Evolutionary conservation across 1,140 invertebrate species (phyloP).

Genomic region (Zaprionus kolodkinae): DNA sequence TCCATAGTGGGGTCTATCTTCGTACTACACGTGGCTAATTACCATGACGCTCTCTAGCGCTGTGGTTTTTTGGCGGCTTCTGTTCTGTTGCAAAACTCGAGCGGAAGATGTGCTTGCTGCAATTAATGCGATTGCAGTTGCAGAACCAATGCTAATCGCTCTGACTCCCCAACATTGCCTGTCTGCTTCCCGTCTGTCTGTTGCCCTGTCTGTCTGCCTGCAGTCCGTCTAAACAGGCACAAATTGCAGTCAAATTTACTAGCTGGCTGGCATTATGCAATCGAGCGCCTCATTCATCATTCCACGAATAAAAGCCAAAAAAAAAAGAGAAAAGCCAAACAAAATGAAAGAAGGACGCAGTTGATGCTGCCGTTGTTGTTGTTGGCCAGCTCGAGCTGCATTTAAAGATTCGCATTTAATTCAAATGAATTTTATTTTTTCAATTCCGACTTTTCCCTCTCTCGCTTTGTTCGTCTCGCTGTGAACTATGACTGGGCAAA

Average conservation of each 20-base stretch:
- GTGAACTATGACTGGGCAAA: constrained; percentile 78
- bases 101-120: constrained; percentile 65
- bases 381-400: constrained; percentile 12
- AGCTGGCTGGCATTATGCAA: constrained; percentile 59
- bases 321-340: constrained; percentile 20
- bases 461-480: constrained; percentile 57
- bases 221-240: constrained; percentile 20
- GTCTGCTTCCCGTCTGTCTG: neutral
- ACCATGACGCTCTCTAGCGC: constrained; percentile 50
- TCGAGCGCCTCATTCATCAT: constrained; percentile 58
- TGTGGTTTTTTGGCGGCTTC: constrained; percentile 31
- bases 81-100: constrained; percentile 59
- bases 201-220: neutral
- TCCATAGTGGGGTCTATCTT: no score
- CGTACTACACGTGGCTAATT: constrained; percentile 46
- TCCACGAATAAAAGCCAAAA: constrained; percentile 32
- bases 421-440: constrained; percentile 73
- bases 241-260: constrained; percentile 40
- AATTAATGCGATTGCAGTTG: constrained; percentile 71
- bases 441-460: constrained; percentile 54
- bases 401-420: constrained; percentile 75
- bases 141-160: constrained; percentile 58
- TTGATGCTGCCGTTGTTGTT: constrained; percentile 1
- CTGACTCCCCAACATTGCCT: neutral
- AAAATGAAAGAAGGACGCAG: constrained; percentile 27